Base-by-base conservation (phyloP, 1,140 invertebrate genomes). In the Listronotus oregonensis region DNA sequence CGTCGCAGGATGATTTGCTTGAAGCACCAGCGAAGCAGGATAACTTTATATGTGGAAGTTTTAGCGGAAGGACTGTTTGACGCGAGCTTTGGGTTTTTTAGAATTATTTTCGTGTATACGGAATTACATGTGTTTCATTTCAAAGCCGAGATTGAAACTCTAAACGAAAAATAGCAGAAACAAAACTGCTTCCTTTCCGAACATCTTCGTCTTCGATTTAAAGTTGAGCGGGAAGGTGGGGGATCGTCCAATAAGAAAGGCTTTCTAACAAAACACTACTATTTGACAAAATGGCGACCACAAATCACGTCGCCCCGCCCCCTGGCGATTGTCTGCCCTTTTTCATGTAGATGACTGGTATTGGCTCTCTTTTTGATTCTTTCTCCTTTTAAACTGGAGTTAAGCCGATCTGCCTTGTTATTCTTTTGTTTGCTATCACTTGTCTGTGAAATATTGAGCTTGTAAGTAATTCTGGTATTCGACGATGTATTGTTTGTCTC, bases 231-330 rank as follows among this genome's bases (percentile, higher is more conserved):
- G 40, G 40, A 54, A 71, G 78, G 77, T 75, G 78, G 76, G 78
- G 78, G 78, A 79, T 79, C 70, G 64, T 74, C 78, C 78, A 79
- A 79, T 79, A 68, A 74, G 78, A 79, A 79, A 79, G 74, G 67
- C 66, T 65, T 57, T 72, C 74, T 78, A 78, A 78, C 78, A 79
- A 78, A 79, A 79, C 78, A 79, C 74, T 77, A 79, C 78, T 79
- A 79, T 79, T 79, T 79, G 78, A 79, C 78, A 79, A 79, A 79
- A 79, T 79, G 78, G 78, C 78, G 78, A 78, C 78, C 76, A 79
- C 78, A 79, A 79, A 79, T 79, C 78, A 79, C 73, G 57, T 68
- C 57, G 76, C 76, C 57, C 73, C 78, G 74, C 78, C 78, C 73
- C 60, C 70, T 74, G 77, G 75, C 76, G 78, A 79, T 78, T 78